Evolutionary conservation across 2,888 invertebrate species (phyloP), one percentile per base, ranked within the genome.

Genomic region (Uloborus plumipes): DNA sequence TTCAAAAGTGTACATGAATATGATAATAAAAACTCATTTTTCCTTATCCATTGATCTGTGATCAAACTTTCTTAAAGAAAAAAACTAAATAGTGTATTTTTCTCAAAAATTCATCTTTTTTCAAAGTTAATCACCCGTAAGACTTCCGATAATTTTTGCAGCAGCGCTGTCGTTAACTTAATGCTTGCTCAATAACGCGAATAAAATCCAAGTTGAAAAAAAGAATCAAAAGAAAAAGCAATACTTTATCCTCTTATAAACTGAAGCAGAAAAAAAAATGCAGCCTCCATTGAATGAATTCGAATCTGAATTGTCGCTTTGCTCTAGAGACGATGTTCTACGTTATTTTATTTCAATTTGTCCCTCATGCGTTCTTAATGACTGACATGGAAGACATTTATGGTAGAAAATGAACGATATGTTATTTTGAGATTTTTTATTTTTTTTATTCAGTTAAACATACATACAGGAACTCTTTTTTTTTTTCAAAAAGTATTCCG

Each of bases 81-180:
- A 55, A 55, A 55, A 18, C 20, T 55, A n/a, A 18, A 55, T 20
- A 55, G 55, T 18, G 55, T 16, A 55, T 55, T 55, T 55, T 26
- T 14, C 16, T 16, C 64, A 3, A 39, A 64, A 64, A 31, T 50
- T 16, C 62, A 51, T 67, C 50, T 55, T 64, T 26, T 70, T 69
- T 61, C 49, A 55, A 31, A 69, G 69, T 64, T 64, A 80, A 74
- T 74, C 80, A 80, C 61, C 80, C 69, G 64, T 62, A 55, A 74
- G 26, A 61, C 67, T 69, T 73, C 79, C 80, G 61, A 80, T 80
- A 80, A 80, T 80, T 80, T 64, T 69, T 62, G 53, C 73, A 80
- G 69, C 64, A 65, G 50, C 31, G 53, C 58, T 55, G 67, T 80
- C 80, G 67, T 74, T 80, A 80, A 69, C 66, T 74, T 62, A 74